phyloP scores from a whole-genome alignment of 1,140 invertebrate species.

The Aplysia californica region DNA sequence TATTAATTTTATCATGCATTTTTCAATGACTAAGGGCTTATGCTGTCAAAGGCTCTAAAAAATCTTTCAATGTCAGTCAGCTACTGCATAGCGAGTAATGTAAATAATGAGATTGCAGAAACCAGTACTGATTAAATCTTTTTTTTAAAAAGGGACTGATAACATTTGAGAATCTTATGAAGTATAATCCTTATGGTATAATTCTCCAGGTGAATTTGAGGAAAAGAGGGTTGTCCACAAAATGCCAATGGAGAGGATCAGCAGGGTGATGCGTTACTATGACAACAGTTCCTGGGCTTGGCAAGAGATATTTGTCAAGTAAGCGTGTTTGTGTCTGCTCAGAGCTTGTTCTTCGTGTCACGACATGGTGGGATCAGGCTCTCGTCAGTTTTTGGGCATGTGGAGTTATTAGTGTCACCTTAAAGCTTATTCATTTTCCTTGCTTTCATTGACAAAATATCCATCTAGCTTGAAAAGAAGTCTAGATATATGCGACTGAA shows the following conservation, averaged over 20 bases:
- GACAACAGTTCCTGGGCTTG: conserved; percentile 92
- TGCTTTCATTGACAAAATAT: no score
- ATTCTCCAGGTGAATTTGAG: conserved; percentile 70
- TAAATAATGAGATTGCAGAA: neutral
- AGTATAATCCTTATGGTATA: neutral
- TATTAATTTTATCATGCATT: neutral
- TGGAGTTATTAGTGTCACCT: no score
- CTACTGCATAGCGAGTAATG: neutral
- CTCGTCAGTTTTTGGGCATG: no score
- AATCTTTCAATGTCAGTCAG: neutral
- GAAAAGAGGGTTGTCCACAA: conserved; percentile 76
- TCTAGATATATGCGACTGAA: no score
- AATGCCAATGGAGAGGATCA: conserved; percentile 76
- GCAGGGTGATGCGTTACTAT: conserved; percentile 87
- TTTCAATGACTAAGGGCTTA: neutral
- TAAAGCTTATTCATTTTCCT: no score
- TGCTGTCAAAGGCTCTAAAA: neutral
- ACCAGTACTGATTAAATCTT: neutral
- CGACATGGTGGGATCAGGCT: no score
- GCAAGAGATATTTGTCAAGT: conserved; percentile 93
- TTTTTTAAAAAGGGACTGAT: neutral
- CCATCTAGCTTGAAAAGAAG: no score
- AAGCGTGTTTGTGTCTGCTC: no score
- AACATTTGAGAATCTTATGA: neutral
- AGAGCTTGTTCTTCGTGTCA: no score